Evolutionary conservation across 2,113 vertebrate genomes (phyloP), one percentile per base, ranked within the genome.

Genomic region (Thymallus thymallus): DNA sequence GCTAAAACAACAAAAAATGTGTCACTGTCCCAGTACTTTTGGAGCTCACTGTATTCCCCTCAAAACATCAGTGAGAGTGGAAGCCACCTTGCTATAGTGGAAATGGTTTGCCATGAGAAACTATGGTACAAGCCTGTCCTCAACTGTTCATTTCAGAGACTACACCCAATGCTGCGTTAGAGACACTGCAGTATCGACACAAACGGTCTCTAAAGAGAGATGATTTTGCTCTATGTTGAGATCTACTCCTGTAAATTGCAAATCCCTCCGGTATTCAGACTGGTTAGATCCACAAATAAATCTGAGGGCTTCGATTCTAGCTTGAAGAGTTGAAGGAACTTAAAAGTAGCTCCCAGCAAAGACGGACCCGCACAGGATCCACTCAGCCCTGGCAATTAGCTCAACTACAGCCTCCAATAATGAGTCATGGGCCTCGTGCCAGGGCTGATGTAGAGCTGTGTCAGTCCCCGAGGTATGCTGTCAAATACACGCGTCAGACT

Each of bases 241-340:
- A 70, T 79, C 72, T 3, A 79, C 20, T 26, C 71, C 60, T 30
- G 1, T 14, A 7, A 74, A 14, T 23, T 16, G 14, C 24, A 79
- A 64, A 60, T 32, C 74, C 32, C 68, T 60, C n/a, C 74, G 61
- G 58, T 71, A 29, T 71, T 74, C 48, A 74, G 56, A 35, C 65
- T 32, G 22, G 77, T 69, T 18, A 79, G 46, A 16, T 71, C 62
- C 9, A 71, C 46, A 68, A 73, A 58, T 13, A 20, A 1, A 0
- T 30, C 62, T 3, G 51, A 74, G 22, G 6, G 23, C 6, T 3
- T 20, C 32, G 68, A 29, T 6, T 2, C 32, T 16, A 65, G 65
- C 4, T 14, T 6, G 2, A 79, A 61, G 35, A 13, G 13, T 35
- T 41, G 48, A 24, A 79, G 18, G 18, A 71, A 74, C 10, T 26